These are phyloP conservation scores for Ceuthmochares aereus DNA, from an alignment of 2,113 vertebrate genomes.

Conservation along the genomic window DNA sequence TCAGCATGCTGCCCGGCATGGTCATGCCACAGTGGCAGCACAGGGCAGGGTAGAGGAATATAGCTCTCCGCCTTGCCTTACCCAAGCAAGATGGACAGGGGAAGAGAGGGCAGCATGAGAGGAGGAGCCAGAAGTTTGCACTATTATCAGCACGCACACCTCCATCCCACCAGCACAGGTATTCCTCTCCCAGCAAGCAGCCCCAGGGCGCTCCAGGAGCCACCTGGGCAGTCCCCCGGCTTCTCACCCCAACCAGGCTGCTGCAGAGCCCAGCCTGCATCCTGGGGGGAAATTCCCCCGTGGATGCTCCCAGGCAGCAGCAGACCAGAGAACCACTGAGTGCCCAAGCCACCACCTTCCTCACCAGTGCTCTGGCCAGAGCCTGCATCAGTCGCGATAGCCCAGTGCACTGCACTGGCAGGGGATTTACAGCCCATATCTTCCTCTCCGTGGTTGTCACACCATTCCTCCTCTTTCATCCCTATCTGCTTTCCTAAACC, in stretches of 20 bases:
- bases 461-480: not conserved
- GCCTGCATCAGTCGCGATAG: accelerated
- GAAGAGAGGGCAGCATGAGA: not conserved
- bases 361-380: not conserved
- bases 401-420: not conserved
- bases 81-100: not conserved
- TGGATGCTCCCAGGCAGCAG: not conserved
- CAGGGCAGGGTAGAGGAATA: not conserved
- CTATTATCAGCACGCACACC: not conserved
- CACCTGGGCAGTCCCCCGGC: not conserved
- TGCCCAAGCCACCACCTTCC: not conserved
- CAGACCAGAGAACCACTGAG: accelerated
- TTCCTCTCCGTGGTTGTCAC: not conserved
- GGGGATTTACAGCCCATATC: not conserved
- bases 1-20: accelerated
- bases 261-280: not conserved
- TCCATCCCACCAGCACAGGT: not conserved
- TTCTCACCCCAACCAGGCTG: not conserved
- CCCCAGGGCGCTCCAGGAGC: not conserved
- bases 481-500: not conserved
- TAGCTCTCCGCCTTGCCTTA: not conserved
- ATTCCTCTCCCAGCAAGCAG: not conserved
- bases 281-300: accelerated
- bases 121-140: not conserved
- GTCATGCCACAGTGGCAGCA: accelerated